phyloP scores from a whole-genome alignment of 2,888 invertebrate genomes.

The Melanargia galathea region DNA sequence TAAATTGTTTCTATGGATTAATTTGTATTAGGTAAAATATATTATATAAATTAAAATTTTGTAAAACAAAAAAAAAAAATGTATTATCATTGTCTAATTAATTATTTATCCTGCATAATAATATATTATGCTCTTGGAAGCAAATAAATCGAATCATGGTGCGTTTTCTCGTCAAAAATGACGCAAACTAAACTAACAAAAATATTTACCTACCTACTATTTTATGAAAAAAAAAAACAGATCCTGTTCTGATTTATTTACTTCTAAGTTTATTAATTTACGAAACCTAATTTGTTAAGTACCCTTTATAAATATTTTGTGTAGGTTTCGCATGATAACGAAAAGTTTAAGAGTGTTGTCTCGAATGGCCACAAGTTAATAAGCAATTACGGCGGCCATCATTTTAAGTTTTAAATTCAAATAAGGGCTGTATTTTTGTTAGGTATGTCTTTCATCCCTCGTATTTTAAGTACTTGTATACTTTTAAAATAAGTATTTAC shows the following conservation, averaged over 20 bases:
- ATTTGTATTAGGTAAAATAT: neutral
- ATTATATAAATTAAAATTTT: neutral
- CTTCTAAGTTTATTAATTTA: constrained; percentile 34
- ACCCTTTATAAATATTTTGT: constrained; percentile 67
- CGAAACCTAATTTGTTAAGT: constrained; percentile 46
- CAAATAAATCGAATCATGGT: no score
- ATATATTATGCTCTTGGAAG: no score
- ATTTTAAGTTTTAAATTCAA: constrained; percentile 38
- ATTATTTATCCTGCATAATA: neutral
- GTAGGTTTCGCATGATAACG: constrained; percentile 80
- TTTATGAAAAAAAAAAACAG: no score
- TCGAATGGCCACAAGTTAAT: constrained; percentile 33
- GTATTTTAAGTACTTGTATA: constrained; percentile 45
- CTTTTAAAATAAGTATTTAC: constrained; percentile 1
- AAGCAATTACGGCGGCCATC: constrained; percentile 43
- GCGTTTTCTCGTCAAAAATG: neutral
- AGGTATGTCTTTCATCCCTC: constrained; percentile 71
- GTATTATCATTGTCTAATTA: neutral
- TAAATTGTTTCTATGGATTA: neutral
- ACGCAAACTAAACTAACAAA: neutral
- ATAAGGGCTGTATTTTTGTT: constrained; percentile 75
- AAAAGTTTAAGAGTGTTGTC: constrained; percentile 45
- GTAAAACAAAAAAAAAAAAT: neutral
- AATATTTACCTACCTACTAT: no score
- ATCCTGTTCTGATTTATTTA: no score